These are phyloP conservation scores for Teleopsis dalmanni DNA, from an alignment of 1,140 invertebrate genomes.

Conservation along the genomic window DNA sequence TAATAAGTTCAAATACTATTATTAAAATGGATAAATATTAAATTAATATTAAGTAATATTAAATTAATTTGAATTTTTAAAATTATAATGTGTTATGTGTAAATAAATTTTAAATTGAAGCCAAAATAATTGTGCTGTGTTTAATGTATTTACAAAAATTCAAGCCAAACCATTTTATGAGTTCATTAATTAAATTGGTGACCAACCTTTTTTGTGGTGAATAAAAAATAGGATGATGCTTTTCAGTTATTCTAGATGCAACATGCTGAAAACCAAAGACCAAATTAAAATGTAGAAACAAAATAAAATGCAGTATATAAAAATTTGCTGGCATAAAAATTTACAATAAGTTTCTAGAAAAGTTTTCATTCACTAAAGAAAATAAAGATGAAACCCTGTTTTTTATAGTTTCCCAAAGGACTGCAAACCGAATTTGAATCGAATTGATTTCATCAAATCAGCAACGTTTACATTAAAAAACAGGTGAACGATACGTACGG, in stretches of 20 bases:
- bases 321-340: no score
- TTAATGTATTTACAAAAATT: neutral
- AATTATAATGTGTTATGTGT: neutral
- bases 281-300: slow-evolving; percentile 21
- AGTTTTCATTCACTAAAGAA: no score
- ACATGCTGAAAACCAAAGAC: slow-evolving; percentile 44
- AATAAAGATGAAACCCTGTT: no score
- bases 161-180: neutral
- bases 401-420: no score
- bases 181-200: no score
- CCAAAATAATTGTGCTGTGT: no score
- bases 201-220: slow-evolving; percentile 43
- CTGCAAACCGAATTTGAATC: no score
- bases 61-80: neutral
- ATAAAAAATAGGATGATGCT: slow-evolving; percentile 41
- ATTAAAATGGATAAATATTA: neutral
- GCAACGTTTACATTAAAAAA: no score
- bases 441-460: no score
- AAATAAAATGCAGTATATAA: slow-evolving; percentile 11
- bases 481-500: no score
- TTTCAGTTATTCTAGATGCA: slow-evolving; percentile 42
- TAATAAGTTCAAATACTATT: neutral
- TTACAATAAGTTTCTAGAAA: no score
- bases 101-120: no score
- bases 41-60: neutral